Conservation (phyloP, 2,888 invertebrate species). For the Tenthredo livida region DNA sequence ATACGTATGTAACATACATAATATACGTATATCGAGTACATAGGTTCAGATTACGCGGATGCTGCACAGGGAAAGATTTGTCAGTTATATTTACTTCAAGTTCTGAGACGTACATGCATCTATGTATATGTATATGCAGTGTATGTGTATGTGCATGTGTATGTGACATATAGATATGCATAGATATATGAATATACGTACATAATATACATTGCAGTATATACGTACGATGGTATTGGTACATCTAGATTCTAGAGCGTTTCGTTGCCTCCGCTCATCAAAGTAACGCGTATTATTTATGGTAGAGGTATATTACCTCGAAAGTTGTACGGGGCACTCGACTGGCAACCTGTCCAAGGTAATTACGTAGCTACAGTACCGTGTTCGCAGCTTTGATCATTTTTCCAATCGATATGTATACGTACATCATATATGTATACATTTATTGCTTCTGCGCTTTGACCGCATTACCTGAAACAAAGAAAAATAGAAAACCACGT, state of each 20-base stretch:
- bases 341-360: constrained; percentile 36
- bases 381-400: constrained; percentile 45
- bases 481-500: background rate
- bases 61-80: constrained; percentile 19
- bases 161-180: background rate
- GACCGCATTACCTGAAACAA: constrained; percentile 44
- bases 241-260: background rate
- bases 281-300: constrained; percentile 45
- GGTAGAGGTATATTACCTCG: constrained; percentile 29
- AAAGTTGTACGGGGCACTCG: constrained; percentile 36
- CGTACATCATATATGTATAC: no score
- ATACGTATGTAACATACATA: background rate
- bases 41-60: constrained; percentile 9
- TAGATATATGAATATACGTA: background rate
- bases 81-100: background rate
- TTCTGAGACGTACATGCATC: background rate
- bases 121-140: background rate
- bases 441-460: constrained; percentile 35
- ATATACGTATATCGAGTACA: no score
- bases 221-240: background rate
- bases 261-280: constrained; percentile 14
- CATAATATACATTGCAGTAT: no score
- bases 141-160: background rate
- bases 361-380: constrained; percentile 39
- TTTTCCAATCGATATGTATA: constrained; percentile 13